A percentile compares a stretch with the other conserved stretches of the same genome.
Evolutionary conservation across 2,797 vertebrate genomes (phyloP).

Genomic region (Aulostomus chinensis): DNA sequence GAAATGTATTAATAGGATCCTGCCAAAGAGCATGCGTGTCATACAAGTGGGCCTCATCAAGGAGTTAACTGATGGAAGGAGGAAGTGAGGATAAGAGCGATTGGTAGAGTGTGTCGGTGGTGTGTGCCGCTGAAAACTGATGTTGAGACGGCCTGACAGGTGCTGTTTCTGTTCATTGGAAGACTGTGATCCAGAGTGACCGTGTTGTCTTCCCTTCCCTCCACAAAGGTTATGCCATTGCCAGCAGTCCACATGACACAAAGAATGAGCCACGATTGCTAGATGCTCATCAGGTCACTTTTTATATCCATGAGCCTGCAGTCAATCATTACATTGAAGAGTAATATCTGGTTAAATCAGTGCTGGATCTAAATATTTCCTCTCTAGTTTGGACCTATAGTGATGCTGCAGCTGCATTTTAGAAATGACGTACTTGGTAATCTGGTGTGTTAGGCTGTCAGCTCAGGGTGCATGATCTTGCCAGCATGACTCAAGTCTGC

Average conservation of each 20-base stretch:
- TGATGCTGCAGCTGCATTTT: conserved; percentile 54
- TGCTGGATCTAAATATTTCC: conserved; percentile 1
- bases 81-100: conserved; percentile 44
- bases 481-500: conserved; percentile 84
- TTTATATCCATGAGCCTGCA: conserved; percentile 5
- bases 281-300: conserved; percentile 57
- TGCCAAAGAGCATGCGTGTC: conserved; percentile 35
- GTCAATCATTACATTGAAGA: conserved; percentile 16
- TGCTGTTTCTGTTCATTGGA: conserved; percentile 74
- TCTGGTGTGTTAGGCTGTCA: conserved; percentile 76
- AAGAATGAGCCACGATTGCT: conserved; percentile 64
- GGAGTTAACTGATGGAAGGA: conserved; percentile 35
- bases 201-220: conserved; percentile 73
- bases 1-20: conserved; percentile 37
- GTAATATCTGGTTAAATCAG: conserved; percentile 17
- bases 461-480: conserved; percentile 79
- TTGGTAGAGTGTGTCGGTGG: conserved; percentile 51
- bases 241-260: conserved; percentile 80
- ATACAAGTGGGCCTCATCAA: conserved; percentile 23
- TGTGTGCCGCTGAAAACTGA: conserved; percentile 65
- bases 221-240: conserved; percentile 79
- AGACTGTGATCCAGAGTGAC: conserved; percentile 79
- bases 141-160: conserved; percentile 77
- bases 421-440: conserved; percentile 74
- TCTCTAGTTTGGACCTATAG: conserved; percentile 43